These are phyloP conservation scores for Mermis nigrescens DNA, from an alignment of 2,888 invertebrate genomes.

Conservation along the genomic window DNA sequence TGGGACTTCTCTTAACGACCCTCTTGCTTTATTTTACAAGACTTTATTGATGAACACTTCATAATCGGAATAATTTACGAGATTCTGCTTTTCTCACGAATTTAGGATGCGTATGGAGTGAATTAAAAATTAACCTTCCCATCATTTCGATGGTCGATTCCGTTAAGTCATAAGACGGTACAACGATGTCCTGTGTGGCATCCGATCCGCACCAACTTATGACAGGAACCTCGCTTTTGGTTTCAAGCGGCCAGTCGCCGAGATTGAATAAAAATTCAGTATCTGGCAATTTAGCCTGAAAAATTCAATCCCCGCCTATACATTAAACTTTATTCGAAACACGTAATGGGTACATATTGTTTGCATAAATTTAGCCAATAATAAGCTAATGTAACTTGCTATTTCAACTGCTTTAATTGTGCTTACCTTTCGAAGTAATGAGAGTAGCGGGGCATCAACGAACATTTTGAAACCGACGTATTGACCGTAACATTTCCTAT, in stretches of 20 bases:
- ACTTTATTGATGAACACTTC: too few species aligned
- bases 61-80: too few species aligned
- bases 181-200: conserved; percentile 61
- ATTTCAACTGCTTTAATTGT: neutral
- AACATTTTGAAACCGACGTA: conserved; percentile 91
- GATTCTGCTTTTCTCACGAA: too few species aligned
- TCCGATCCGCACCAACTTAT: conserved; percentile 91
- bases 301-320: neutral
- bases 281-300: conserved; percentile 49
- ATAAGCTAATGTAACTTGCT: too few species aligned
- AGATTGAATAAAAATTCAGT: conserved; percentile 73
- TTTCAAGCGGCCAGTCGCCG: conserved; percentile 75
- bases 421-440: conserved; percentile 53
- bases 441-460: conserved; percentile 64
- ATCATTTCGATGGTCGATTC: conserved; percentile 77
- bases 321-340: neutral
- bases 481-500: conserved; percentile 73
- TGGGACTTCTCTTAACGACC: too few species aligned
- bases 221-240: conserved; percentile 45
- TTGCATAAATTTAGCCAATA: too few species aligned
- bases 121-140: too few species aligned
- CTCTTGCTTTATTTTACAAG: too few species aligned
- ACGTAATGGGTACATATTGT: too few species aligned
- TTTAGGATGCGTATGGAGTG: too few species aligned
- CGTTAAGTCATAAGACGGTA: conserved; percentile 86